Conservation (phyloP, 2,113 vertebrate genomes). For the Martes martes region DNA sequence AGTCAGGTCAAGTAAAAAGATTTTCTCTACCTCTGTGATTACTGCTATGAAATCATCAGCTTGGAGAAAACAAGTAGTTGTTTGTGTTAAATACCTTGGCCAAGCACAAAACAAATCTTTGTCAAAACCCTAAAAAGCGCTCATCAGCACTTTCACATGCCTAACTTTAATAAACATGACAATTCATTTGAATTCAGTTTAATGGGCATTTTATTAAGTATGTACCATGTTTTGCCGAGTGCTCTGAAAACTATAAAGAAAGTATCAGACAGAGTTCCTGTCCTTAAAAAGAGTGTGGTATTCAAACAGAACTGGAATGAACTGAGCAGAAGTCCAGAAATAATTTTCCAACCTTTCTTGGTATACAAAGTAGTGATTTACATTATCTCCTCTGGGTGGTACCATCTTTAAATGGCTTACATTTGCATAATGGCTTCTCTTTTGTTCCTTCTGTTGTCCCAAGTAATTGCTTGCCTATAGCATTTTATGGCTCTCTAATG, state of each 20-base stretch:
- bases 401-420: neutral
- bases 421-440: neutral
- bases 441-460: neutral
- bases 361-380: neutral
- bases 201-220: neutral
- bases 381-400: neutral
- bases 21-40: neutral
- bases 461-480: neutral
- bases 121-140: neutral
- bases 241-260: neutral
- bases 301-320: neutral
- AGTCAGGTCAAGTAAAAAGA: neutral
- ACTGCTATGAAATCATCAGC: neutral
- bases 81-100: neutral
- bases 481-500: neutral
- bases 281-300: neutral
- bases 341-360: neutral
- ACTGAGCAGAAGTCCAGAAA: neutral
- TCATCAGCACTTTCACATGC: neutral
- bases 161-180: slow-evolving; percentile 1
- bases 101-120: neutral
- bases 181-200: slow-evolving; percentile 2
- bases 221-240: neutral
- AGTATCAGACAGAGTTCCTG: neutral
- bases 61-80: neutral